A percentile compares a stretch with the other conserved stretches of the same genome.
phyloP scores from a whole-genome alignment of 2,797 vertebrate species.

The Rhinatrema bivittatum region DNA sequence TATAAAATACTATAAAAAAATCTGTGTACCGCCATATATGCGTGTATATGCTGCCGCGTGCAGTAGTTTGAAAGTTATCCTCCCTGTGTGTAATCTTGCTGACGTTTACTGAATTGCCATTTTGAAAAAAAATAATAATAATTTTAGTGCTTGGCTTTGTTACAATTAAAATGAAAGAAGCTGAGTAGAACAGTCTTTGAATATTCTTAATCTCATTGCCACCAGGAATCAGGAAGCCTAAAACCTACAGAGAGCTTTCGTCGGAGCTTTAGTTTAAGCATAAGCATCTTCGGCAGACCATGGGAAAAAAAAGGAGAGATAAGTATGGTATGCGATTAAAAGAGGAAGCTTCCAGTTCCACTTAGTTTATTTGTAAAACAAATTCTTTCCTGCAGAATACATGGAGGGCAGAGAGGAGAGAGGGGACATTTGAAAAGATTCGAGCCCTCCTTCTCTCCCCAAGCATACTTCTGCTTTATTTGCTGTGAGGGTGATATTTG shows the following conservation, averaged over 20 bases:
- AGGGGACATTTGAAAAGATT: too few species aligned
- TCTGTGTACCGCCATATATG: too few species aligned
- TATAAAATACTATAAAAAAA: too few species aligned
- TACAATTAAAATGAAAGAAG: slow-evolving; percentile 11
- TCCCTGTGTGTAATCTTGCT: too few species aligned
- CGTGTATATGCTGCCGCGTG: too few species aligned
- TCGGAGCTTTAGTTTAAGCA: slow-evolving; percentile 4
- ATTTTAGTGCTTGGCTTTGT: slow-evolving; percentile 8
- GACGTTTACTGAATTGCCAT: too few species aligned
- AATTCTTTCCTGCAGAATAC: neutral
- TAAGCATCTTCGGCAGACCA: slow-evolving; percentile 5
- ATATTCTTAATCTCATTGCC: slow-evolving; percentile 21
- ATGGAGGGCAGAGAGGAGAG: neutral
- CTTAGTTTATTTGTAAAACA: slow-evolving; percentile 16
- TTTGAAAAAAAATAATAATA: too few species aligned
- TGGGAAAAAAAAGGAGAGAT: neutral
- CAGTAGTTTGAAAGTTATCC: too few species aligned
- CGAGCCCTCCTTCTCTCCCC: too few species aligned
- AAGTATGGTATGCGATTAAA: neutral
- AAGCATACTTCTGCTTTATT: too few species aligned
- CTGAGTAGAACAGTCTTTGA: slow-evolving; percentile 26
- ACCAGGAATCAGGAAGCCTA: slow-evolving; percentile 5
- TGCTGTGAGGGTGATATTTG: too few species aligned
- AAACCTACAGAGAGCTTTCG: neutral
- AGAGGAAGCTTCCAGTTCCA: slow-evolving; percentile 10